Conservation (phyloP, 2,888 invertebrate species). For the Blastobasis adustella region DNA sequence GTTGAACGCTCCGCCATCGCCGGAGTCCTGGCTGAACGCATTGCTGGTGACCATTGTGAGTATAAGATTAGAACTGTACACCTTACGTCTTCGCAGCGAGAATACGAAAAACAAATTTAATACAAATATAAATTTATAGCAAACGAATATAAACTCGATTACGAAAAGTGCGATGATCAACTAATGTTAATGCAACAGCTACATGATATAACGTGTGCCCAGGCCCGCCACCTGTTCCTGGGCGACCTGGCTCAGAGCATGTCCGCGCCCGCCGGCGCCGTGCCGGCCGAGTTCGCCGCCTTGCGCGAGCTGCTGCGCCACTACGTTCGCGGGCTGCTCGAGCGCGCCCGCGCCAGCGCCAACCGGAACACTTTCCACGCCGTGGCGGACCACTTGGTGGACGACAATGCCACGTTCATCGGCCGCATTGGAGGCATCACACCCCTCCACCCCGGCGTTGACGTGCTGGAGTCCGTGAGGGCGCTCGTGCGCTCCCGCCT, state of each 20-base stretch:
- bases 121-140: no score
- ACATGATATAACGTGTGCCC: background rate
- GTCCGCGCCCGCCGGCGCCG: conserved; percentile 12
- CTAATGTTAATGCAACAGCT: no score
- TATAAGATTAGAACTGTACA: conserved; percentile 9
- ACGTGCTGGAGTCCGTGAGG: conserved; percentile 30
- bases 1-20: conserved; percentile 23
- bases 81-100: no score
- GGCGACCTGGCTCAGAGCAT: conserved; percentile 20
- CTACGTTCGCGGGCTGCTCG: no score
- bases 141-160: no score
- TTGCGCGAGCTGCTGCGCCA: conserved; percentile 7
- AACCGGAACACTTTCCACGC: no score
- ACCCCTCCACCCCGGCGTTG: conserved; percentile 26
- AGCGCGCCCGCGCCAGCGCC: no score
- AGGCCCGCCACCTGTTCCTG: conserved; percentile 41
- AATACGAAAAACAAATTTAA: no score
- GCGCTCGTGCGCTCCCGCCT: conserved; percentile 32
- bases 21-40: conserved; percentile 32
- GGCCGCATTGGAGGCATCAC: conserved; percentile 30
- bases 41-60: conserved; percentile 39
- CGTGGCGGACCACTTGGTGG: conserved; percentile 26
- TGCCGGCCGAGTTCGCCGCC: conserved; percentile 16
- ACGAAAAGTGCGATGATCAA: no score
- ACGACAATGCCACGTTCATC: conserved; percentile 28